These are phyloP conservation scores for Stenodera caucasica DNA, from an alignment of 2,888 invertebrate species.

Conservation along the genomic window DNA sequence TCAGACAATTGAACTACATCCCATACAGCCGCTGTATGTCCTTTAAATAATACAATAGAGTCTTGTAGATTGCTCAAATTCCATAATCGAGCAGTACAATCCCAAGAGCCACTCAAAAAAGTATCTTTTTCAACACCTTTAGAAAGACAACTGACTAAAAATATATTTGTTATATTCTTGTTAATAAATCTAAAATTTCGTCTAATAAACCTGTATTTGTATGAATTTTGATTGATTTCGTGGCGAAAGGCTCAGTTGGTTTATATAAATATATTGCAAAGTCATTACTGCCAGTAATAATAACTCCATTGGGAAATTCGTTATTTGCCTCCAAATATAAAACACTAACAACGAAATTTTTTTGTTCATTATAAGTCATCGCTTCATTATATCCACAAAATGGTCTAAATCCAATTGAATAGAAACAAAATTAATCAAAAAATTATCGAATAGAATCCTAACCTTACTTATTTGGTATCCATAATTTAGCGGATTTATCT, in stretches of 20 bases:
- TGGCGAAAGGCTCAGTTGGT: conserved; percentile 68
- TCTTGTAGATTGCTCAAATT: conserved; percentile 60
- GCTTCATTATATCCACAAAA: conserved; percentile 60
- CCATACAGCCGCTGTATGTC: conserved; percentile 89
- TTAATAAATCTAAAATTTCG: neutral
- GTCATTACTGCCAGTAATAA: conserved; percentile 90
- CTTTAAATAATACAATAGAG: conserved; percentile 62
- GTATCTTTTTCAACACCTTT: conserved; percentile 58
- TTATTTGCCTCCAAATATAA: conserved; percentile 73
- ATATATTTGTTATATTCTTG: conserved; percentile 4
- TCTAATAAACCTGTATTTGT: conserved; percentile 66
- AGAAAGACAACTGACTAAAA: conserved; percentile 58
- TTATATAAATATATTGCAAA: conserved; percentile 78
- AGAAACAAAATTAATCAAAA: neutral
- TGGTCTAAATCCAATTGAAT: conserved; percentile 3
- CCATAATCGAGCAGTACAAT: conserved; percentile 87
- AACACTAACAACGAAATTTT: conserved; percentile 82
- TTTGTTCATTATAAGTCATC: conserved; percentile 76
- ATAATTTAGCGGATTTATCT: conserved; percentile 84
- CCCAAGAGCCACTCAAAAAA: conserved; percentile 90
- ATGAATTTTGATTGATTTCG: conserved; percentile 75
- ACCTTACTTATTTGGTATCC: conserved; percentile 75
- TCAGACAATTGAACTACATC: conserved; percentile 63
- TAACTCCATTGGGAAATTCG: conserved; percentile 73
- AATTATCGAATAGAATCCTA: neutral